phyloP scores from a whole-genome alignment of 2,113 vertebrate species.

The Gasterosteus nipponicus region DNA sequence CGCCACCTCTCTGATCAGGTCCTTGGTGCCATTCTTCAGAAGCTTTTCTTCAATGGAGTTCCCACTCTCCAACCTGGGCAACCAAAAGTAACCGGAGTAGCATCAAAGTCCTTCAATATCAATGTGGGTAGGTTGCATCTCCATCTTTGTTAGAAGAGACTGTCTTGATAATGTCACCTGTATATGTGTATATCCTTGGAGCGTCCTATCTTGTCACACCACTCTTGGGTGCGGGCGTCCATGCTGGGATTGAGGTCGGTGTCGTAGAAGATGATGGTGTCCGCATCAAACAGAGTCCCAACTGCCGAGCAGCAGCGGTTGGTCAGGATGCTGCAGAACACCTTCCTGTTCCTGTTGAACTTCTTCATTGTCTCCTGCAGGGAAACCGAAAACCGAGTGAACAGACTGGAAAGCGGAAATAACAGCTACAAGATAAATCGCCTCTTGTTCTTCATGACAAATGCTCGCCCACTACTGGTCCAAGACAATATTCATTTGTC shows the following conservation, averaged over 20 bases:
- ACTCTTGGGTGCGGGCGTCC: conserved; percentile 91
- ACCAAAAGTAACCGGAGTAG: background rate
- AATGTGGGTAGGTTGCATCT: background rate
- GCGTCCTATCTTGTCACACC: conserved; percentile 93
- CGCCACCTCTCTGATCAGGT: conserved; percentile 93
- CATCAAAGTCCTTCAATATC: background rate
- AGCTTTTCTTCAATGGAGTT: conserved; percentile 95
- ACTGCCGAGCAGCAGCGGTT: conserved; percentile 90
- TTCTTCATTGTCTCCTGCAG: conserved; percentile 87
- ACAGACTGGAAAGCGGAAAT: background rate
- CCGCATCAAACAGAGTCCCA: conserved; percentile 88
- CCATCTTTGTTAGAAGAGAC: background rate
- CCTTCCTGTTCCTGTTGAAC: conserved; percentile 89
- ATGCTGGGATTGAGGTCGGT: conserved; percentile 93
- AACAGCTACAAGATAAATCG: background rate
- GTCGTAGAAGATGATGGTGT: conserved; percentile 94
- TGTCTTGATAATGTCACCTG: conserved; percentile 79
- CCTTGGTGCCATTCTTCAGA: conserved; percentile 93
- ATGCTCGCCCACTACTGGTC: background rate
- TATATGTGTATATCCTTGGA: conserved; percentile 95
- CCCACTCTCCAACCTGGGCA: conserved; percentile 88
- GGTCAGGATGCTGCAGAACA: conserved; percentile 93
- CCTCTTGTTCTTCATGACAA: background rate
- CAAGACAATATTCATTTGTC: background rate
- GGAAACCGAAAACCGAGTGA: background rate